Evolutionary conservation across 2,113 vertebrate genomes (phyloP).

Genomic region (Syngnathus typhle): DNA sequence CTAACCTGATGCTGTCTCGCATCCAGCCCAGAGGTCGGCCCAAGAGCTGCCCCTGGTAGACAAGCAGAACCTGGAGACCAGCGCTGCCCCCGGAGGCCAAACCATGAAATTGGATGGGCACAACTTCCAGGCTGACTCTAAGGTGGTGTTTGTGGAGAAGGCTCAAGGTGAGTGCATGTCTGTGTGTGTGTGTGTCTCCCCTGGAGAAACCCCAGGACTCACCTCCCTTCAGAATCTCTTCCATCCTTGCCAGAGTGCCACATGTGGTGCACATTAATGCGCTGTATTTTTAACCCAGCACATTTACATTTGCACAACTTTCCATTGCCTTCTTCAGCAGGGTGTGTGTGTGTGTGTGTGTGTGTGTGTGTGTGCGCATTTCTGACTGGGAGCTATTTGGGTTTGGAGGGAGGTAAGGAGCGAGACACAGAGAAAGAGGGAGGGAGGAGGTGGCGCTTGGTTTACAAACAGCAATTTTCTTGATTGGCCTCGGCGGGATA

Average conservation of each 20-base stretch:
- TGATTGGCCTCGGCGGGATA: slow-evolving; percentile 63
- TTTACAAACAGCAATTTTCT: slow-evolving; percentile 73
- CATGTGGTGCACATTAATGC: slow-evolving; percentile 77
- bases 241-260: slow-evolving; percentile 65
- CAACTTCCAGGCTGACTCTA: slow-evolving; percentile 95
- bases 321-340: slow-evolving; percentile 72
- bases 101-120: slow-evolving; percentile 88
- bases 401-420: slow-evolving; percentile 24
- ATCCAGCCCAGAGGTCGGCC: slow-evolving; percentile 89
- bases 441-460: slow-evolving; percentile 42
- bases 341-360: slow-evolving; percentile 27
- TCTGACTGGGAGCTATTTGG: slow-evolving; percentile 38
- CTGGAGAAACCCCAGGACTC: slow-evolving; percentile 57
- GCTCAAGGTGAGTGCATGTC: slow-evolving; percentile 82
- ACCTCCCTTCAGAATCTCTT: slow-evolving; percentile 67
- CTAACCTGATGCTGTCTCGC: slow-evolving; percentile 10
- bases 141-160: slow-evolving; percentile 97
- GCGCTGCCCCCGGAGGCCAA: slow-evolving; percentile 82
- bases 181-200: slow-evolving; percentile 16
- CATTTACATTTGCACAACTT: slow-evolving; percentile 78
- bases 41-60: slow-evolving; percentile 97
- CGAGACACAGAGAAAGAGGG: slow-evolving; percentile 9
- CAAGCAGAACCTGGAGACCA: slow-evolving; percentile 86
- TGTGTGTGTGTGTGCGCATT: slow-evolving; percentile 29
- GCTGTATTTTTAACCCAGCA: slow-evolving; percentile 76